Base-by-base conservation (phyloP, 2,888 invertebrate genomes). In the Strigamia maritima region DNA sequence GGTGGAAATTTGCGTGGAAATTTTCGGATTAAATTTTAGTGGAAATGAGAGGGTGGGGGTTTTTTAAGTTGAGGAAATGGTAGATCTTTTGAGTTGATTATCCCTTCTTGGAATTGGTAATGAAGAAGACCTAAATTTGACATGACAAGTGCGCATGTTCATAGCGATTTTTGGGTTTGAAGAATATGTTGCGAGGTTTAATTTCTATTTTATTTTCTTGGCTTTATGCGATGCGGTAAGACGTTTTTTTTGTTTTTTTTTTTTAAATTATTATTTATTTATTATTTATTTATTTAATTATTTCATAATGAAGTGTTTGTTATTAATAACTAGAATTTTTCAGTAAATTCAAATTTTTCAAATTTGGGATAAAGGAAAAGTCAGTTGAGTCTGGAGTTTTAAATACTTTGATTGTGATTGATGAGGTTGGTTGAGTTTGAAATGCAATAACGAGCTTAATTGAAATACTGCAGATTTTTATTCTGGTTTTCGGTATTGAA, bases 71-170 rank as follows among this genome's bases (percentile, higher is more conserved):
- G 54, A 54, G 54, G 54, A 54, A 54, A 54, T 54, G 54, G 19
- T 19, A 54, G 54, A 54, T 54, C 54, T 19, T 54, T 54, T 54
- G 19, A 54, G 54, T 54, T 54, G 54, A 54, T 54, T 54, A 54
- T 54, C 54, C 54, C 54, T 54, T 54, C 54, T 54, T 54, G 54
- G 54, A 54, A 54, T 54, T 22, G 54, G 54, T 54, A 54, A 54
- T 54, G 54, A 54, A 54, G 54, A 54, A 54, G 54, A 19, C 54
- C 54, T 54, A 54, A 54, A 54, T 54, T 54, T 54, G 54, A 54
- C 54, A 54, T 54, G 54, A 6, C 54, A 19, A 54, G 19, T 54
- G 54, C 54, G 54, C 54, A 54, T 54, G 54, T 54, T 54, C 54
- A 19, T n/a, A n/a, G 54, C 19, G 54, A 54, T 54, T 54, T 54